A percentile compares a stretch with the other conserved stretches of the same genome.
These are phyloP conservation scores for Acromyrmex heyeri DNA, from an alignment of 1,140 invertebrate species.

Conservation along the genomic window DNA sequence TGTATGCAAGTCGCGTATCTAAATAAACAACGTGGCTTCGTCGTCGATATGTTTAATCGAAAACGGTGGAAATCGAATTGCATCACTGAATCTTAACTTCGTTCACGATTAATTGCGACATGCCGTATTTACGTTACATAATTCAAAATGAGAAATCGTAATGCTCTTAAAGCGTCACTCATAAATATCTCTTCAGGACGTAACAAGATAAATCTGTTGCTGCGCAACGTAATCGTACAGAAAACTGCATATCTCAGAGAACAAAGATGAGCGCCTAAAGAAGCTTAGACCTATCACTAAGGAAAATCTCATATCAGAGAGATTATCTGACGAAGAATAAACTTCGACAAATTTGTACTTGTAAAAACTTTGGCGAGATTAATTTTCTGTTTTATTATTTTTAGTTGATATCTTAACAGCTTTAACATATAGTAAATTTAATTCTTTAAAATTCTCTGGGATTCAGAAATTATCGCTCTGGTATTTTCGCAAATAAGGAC, in stretches of 20 bases:
- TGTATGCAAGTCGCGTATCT: slow-evolving; percentile 10
- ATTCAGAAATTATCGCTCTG: neutral
- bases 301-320: neutral
- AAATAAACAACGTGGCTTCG: slow-evolving; percentile 39
- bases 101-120: slow-evolving; percentile 31
- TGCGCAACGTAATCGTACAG: neutral
- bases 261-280: neutral
- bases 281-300: neutral
- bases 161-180: slow-evolving; percentile 14
- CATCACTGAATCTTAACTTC: slow-evolving; percentile 48
- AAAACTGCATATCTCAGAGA: slow-evolving; percentile 1
- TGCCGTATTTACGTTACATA: neutral
- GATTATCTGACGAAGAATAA: neutral
- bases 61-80: slow-evolving; percentile 30
- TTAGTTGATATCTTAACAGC: neutral
- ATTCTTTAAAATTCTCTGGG: slow-evolving; percentile 1
- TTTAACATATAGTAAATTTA: neutral
- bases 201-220: slow-evolving; percentile 43
- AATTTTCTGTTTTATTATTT: neutral
- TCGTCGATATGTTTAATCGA: slow-evolving; percentile 44
- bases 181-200: slow-evolving; percentile 28
- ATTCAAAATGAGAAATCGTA: slow-evolving; percentile 9
- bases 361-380: neutral
- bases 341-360: neutral
- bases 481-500: neutral